Conservation (phyloP, 2,113 vertebrate genomes). For the Calidris pugnax region DNA sequence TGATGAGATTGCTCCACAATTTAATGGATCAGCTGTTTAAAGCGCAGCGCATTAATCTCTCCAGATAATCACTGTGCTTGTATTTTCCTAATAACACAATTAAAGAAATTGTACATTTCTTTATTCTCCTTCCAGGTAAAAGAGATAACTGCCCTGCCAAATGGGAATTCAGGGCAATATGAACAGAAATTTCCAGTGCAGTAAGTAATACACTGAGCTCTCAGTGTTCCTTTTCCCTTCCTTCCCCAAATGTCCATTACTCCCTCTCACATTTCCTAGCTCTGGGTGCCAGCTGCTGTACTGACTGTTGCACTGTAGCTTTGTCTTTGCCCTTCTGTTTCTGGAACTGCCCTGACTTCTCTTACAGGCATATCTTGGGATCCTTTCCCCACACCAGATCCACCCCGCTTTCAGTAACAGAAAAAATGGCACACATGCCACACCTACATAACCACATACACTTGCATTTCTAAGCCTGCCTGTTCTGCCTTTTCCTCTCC, state of each 20-base stretch:
- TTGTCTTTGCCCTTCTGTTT: background rate
- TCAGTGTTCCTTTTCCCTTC: background rate
- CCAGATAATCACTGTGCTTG: constrained; percentile 7
- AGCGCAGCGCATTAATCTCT: background rate
- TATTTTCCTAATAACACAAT: background rate
- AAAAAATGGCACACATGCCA: background rate
- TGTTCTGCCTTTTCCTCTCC: background rate
- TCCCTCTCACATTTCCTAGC: background rate
- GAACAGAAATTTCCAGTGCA: background rate
- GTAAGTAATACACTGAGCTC: background rate
- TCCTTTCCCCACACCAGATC: background rate
- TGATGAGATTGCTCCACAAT: background rate
- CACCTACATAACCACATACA: background rate
- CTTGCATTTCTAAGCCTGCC: background rate
- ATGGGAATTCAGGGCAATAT: background rate
- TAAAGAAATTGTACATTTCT: background rate
- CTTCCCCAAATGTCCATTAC: background rate
- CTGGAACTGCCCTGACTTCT: background rate
- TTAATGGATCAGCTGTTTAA: constrained; percentile 16
- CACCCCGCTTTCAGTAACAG: background rate
- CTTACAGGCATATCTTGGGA: background rate
- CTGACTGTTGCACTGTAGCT: background rate
- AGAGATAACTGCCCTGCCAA: background rate
- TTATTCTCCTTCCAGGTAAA: background rate
- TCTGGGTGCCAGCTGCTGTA: background rate